Base-by-base conservation (phyloP, 2,888 invertebrate species). In the Eupithecia dodoneata region DNA sequence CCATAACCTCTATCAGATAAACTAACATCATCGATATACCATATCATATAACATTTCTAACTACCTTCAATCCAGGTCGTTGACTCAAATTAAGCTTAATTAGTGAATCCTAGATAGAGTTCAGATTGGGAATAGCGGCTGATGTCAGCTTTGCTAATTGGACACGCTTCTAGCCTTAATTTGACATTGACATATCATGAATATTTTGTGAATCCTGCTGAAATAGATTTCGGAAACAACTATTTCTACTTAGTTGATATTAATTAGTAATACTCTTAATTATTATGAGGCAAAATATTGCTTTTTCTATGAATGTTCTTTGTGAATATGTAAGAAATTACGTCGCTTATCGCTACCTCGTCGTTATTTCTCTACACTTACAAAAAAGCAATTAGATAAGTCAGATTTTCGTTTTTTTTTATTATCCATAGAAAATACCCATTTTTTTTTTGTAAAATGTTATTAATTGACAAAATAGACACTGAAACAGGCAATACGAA, bases 161-260 rank as follows among this genome's bases (percentile, higher is more conserved):
- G 85, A 86, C 85, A 80, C 83, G 84, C 87, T 87, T 83, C 79
- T 83, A 80, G 83, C 81, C 85, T 88, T 88, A 88, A 88, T 88
- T 89, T 87, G 86, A 84, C 83, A 85, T 85, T 73, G 69, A 45
- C 45, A 42, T 66, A n/a, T 44, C 69, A 13, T 45, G 45, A 69
- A 69, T 69, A 45, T 69, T 67, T 44, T 18, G 42, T 44, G 10
- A 45, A 3, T 45, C 15, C 42, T 66, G 42, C 42, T 66, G 42
- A 66, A 66, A 66, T 66, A 66, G 42, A 66, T 66, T 66, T 66
- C 41, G 2, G 66, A 13, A 13, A 63, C n/a, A 30, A n/a, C n/a
- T 63, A 12, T 4, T 30, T 3, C 30, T 30, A 10, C 10, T 30
- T 12, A 12, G 63, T 30, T n/a, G 52, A n/a, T 6, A 52, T 52